Conservation (phyloP, 2,888 invertebrate species). For the Aleiodes testaceus region DNA sequence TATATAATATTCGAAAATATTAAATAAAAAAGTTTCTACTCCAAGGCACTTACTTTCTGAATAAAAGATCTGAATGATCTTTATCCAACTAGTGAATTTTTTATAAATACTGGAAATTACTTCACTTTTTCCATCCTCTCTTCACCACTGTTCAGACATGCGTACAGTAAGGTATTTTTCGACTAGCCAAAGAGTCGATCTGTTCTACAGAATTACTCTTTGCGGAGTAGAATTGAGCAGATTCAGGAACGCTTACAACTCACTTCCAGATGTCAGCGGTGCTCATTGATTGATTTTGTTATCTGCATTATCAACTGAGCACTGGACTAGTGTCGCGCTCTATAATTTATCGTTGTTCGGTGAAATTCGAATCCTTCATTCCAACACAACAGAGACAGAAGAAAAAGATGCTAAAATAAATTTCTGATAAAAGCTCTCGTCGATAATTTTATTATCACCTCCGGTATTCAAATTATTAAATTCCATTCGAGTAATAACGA, state of each 20-base stretch:
- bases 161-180: constrained; percentile 43
- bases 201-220: too few species aligned
- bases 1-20: constrained; percentile 40
- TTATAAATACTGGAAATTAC: constrained; percentile 36
- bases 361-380: constrained; percentile 53
- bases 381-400: constrained; percentile 30
- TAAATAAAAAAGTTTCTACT: not conserved
- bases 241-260: too few species aligned
- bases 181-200: too few species aligned
- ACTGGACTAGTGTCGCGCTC: constrained; percentile 52
- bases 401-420: constrained; percentile 31
- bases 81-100: constrained; percentile 24
- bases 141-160: constrained; percentile 47
- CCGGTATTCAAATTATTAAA: too few species aligned
- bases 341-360: not conserved
- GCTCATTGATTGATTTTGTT: constrained; percentile 55
- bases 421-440: too few species aligned
- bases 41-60: constrained; percentile 49
- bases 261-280: too few species aligned
- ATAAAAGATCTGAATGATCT: constrained; percentile 54
- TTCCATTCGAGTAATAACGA: too few species aligned
- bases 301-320: constrained; percentile 54
- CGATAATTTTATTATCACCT: too few species aligned
- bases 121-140: constrained; percentile 51
- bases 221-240: too few species aligned